Evolutionary conservation across 2,797 vertebrate genomes (phyloP), one percentile per base, ranked within the genome.

Genomic region (Netta rufina): DNA sequence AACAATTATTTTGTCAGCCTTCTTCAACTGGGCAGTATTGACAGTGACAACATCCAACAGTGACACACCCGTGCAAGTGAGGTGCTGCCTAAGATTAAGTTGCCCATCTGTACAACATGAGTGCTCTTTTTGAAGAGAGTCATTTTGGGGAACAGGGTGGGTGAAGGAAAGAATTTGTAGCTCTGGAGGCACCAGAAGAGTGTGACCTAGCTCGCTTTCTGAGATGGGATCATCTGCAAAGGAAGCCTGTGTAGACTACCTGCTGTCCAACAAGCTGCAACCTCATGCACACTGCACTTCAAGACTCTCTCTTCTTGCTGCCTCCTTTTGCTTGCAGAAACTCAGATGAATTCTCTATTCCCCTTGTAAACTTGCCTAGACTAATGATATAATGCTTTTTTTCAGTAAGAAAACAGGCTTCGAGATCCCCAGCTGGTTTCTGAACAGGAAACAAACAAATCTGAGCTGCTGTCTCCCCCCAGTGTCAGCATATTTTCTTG

Each of bases 391-490:
- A 70, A 78, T 9, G 12, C 28, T 61, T 20, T 56, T n/a, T 51
- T 56, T 45, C 39, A 32, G 14, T 22, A 74, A 70, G 27, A 85
- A 71, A 66, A 8, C 25, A 67, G 56, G 64, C 30, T 82, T 49
- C 2, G 0, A 94, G 30, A 25, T 67, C 9, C 24, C 38, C 33
- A 64, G 13, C 22, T n/a, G 27, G 12, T 62, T 84, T 36, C 30
- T 57, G 72, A 70, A 73, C 5, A 54, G 49, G 60, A 41, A 92
- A 41, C 21, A 74, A 89, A 67, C 21, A 92, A 96, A 92, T 71
- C 60, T 74, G 90, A 95, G 95, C 88, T 67, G 88, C 62, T 95
- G 90, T 95, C 95, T 94, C 95, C 95, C 96, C 92, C 96, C 89
- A 92, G 96, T 79, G 95, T 93, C 93, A 56, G 75, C 62, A 90